Conservation (phyloP, 1,140 invertebrate genomes). For the Pemphigus obesinymphae region DNA sequence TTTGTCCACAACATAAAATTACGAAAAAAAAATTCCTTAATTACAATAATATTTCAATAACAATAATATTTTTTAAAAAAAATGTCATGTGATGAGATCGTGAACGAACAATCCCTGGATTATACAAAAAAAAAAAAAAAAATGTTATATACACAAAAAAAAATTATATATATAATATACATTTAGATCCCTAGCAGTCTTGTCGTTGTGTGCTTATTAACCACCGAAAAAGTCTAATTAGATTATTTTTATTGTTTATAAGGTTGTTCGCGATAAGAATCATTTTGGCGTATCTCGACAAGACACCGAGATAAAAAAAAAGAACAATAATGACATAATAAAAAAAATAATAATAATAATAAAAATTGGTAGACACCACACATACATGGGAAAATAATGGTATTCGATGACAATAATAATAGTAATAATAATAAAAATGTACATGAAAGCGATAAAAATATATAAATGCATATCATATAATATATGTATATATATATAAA, state of each 20-base stretch:
- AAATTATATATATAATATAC: not conserved
- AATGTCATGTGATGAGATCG: slow-evolving; percentile 39
- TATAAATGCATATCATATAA: not conserved
- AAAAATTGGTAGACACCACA: slow-evolving; percentile 28
- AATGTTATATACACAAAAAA: not conserved
- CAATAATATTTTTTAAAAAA: slow-evolving; percentile 41
- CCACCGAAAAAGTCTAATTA: slow-evolving; percentile 39
- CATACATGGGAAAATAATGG: not conserved
- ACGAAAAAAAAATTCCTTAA: slow-evolving; percentile 10
- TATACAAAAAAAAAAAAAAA: slow-evolving; percentile 26
- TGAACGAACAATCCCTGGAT: slow-evolving; percentile 39
- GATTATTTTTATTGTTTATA: slow-evolving; percentile 24
- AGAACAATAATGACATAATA: not conserved
- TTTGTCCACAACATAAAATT: slow-evolving; percentile 28
- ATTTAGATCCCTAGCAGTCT: slow-evolving; percentile 38
- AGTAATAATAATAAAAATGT: slow-evolving; percentile 2
- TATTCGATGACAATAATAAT: slow-evolving; percentile 15
- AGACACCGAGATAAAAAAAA: slow-evolving; percentile 32
- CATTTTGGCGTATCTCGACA: slow-evolving; percentile 28
- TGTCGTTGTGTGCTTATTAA: slow-evolving; percentile 35
- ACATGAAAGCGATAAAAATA: slow-evolving; percentile 18
- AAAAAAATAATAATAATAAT: slow-evolving; percentile 25
- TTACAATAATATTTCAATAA: slow-evolving; percentile 41
- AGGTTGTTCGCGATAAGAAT: slow-evolving; percentile 35
- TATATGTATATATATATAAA: slow-evolving; percentile 2